A percentile compares a stretch with the other conserved stretches of the same genome.
These are phyloP conservation scores for Drosophila seguyi DNA, from an alignment of 1,140 invertebrate genomes.

Conservation along the genomic window DNA sequence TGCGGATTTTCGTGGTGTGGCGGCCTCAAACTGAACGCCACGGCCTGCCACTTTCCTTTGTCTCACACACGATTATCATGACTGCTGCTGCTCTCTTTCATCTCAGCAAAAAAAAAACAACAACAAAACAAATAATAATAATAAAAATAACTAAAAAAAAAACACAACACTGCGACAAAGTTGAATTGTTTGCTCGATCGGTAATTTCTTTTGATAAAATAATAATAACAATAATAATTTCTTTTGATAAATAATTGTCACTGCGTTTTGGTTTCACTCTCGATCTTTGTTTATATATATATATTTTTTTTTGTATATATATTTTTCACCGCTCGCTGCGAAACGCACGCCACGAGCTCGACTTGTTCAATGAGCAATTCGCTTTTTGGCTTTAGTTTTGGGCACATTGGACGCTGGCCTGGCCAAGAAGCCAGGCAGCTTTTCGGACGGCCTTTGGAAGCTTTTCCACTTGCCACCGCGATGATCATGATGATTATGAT, in stretches of 20 bases:
- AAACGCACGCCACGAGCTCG: slow-evolving; percentile 79
- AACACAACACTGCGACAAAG: slow-evolving; percentile 21
- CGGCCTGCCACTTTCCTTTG: slow-evolving; percentile 76
- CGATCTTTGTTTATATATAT: slow-evolving; percentile 2
- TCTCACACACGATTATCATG: slow-evolving; percentile 66
- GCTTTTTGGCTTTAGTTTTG: slow-evolving; percentile 37
- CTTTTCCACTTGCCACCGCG: slow-evolving; percentile 24
- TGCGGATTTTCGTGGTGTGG: slow-evolving; percentile 22
- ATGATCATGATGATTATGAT: slow-evolving; percentile 13
- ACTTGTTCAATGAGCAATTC: slow-evolving; percentile 78
- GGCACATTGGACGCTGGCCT: slow-evolving; percentile 35
- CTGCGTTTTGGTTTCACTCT: slow-evolving; percentile 36
- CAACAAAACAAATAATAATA: too few relatives aligned
- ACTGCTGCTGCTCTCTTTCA: slow-evolving; percentile 38
- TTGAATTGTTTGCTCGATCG: slow-evolving; percentile 18
- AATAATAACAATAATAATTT: background rate
- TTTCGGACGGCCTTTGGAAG: slow-evolving; percentile 38
- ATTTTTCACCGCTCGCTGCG: slow-evolving; percentile 45
- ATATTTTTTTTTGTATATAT: background rate
- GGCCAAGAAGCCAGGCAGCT: slow-evolving; percentile 25
- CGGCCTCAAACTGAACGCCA: slow-evolving; percentile 63
- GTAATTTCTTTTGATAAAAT: slow-evolving; percentile 5
- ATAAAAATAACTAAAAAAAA: slow-evolving; percentile 24
- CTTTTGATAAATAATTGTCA: slow-evolving; percentile 11
- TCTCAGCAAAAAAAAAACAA: slow-evolving; percentile 30